phyloP scores from a whole-genome alignment of 2,888 invertebrate species.

The Apocheima hispidaria region DNA sequence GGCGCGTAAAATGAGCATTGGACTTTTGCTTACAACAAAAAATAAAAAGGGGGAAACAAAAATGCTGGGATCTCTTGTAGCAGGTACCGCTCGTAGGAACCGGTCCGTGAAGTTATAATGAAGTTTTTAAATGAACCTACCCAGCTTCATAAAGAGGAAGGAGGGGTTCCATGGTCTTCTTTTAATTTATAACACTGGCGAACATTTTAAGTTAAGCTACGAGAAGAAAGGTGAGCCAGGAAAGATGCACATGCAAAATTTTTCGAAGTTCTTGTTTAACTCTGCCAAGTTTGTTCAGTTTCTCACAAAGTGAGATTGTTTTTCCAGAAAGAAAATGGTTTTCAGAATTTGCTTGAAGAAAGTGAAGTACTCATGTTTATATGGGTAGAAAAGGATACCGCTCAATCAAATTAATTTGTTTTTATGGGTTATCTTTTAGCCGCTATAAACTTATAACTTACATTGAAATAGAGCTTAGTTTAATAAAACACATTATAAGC shows the following conservation, averaged over 20 bases:
- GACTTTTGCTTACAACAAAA: conserved; percentile 42
- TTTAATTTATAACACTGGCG: conserved; percentile 63
- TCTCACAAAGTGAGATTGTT: conserved; percentile 30
- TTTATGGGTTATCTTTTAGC: neutral
- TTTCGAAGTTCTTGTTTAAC: conserved; percentile 25
- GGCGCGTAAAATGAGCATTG: conserved; percentile 32
- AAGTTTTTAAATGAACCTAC: conserved; percentile 72
- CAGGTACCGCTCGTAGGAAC: conserved; percentile 44
- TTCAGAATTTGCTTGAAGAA: conserved; percentile 20
- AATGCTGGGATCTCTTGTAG: conserved; percentile 45
- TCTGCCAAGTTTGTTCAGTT: conserved; percentile 23
- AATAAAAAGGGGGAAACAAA: conserved; percentile 42
- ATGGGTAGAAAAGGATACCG: neutral
- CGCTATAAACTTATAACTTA: neutral
- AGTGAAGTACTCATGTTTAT: conserved; percentile 2
- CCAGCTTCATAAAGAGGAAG: conserved; percentile 61
- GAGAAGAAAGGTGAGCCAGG: conserved; percentile 28
- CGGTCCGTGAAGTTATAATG: conserved; percentile 67
- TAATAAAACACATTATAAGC: neutral
- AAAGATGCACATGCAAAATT: conserved; percentile 34
- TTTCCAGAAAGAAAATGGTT: conserved; percentile 20
- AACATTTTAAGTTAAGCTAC: conserved; percentile 39
- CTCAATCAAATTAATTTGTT: neutral
- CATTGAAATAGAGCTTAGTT: neutral
- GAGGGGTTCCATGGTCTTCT: conserved; percentile 64